Percentiles rank a stretch among this genome's conserved stretches.
Conservation (phyloP, 1,140 invertebrate species). For the Helicoverpa zea region DNA sequence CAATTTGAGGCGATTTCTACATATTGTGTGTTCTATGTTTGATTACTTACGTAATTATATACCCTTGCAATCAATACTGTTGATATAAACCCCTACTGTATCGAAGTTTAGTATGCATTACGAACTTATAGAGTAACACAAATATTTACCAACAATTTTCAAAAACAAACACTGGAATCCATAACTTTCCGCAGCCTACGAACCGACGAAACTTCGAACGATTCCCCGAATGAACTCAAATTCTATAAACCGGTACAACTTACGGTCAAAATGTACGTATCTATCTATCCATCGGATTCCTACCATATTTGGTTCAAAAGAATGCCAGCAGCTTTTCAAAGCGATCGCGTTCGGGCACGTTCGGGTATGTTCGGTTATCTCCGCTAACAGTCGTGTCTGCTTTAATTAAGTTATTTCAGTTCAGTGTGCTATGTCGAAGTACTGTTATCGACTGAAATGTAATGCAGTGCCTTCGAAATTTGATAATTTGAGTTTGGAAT, state of each 20-base stretch:
- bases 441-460: no score
- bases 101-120: no score
- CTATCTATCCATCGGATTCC: not conserved
- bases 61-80: no score
- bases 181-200: not conserved
- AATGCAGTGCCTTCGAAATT: no score
- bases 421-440: not conserved
- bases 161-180: not conserved
- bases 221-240: not conserved
- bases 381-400: not conserved
- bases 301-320: not conserved
- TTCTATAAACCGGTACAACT: not conserved
- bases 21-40: no score
- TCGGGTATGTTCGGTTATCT: conserved; percentile 18
- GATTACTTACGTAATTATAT: no score
- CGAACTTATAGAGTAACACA: no score
- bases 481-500: no score
- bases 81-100: no score
- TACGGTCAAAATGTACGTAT: not conserved
- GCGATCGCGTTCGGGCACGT: conserved; percentile 20
- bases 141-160: no score
- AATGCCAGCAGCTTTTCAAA: not conserved
- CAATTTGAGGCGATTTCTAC: no score
- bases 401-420: conserved; percentile 26
- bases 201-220: not conserved